Percentiles rank a stretch among this genome's conserved stretches.
phyloP scores from a whole-genome alignment of 2,888 invertebrate species.

The Cybosia mesomella region DNA sequence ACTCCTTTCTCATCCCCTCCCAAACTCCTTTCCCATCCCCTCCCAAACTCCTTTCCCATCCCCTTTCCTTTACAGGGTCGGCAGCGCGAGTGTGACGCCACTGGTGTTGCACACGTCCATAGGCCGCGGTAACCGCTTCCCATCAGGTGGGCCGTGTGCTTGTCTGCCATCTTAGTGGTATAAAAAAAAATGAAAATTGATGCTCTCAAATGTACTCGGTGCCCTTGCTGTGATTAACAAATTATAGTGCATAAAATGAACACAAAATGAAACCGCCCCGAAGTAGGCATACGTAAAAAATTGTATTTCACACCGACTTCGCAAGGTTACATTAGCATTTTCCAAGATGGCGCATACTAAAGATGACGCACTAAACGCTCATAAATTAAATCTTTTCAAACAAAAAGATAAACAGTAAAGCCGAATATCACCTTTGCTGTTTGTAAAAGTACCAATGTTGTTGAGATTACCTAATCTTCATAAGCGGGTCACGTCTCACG shows the following conservation, averaged over 20 bases:
- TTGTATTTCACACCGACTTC: constrained; percentile 3
- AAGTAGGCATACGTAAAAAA: neutral
- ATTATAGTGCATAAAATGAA: neutral
- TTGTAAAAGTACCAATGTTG: neutral
- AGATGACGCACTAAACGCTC: constrained; percentile 17
- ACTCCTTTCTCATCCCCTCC: too few relatives aligned
- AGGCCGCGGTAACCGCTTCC: too few relatives aligned
- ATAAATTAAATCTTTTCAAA: constrained; percentile 11
- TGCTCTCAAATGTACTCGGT: neutral
- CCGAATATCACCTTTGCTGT: constrained; percentile 1
- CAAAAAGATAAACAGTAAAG: constrained; percentile 4
- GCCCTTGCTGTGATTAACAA: neutral
- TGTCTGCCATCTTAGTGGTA: too few relatives aligned
- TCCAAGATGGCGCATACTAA: constrained; percentile 24
- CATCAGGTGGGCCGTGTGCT: too few relatives aligned
- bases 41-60: too few relatives aligned
- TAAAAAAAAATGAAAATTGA: too few relatives aligned
- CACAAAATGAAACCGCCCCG: too few relatives aligned
- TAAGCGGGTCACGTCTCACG: neutral
- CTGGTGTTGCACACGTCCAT: too few relatives aligned
- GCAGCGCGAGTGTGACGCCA: too few relatives aligned
- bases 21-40: too few relatives aligned
- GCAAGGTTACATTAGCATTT: constrained; percentile 27
- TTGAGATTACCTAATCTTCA: constrained; percentile 1
- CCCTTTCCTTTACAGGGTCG: too few relatives aligned